phyloP scores from a whole-genome alignment of 2,888 invertebrate genomes.

The Hirtodrosophila cameraria region DNA sequence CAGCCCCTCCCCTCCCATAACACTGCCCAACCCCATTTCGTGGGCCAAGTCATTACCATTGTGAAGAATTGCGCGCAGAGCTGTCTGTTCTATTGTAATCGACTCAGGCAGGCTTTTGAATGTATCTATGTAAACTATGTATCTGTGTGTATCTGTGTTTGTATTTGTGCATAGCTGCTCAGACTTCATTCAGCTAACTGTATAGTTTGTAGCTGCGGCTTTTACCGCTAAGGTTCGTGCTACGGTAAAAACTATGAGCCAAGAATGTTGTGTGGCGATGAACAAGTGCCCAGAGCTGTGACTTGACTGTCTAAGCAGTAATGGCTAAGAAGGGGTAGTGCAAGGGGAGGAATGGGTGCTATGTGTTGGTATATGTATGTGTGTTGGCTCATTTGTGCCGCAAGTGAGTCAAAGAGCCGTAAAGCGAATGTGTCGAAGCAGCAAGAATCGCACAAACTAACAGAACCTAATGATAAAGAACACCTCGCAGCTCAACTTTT shows the following conservation, averaged over 20 bases:
- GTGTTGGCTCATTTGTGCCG: conserved; percentile 60
- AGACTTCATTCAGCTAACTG: conserved; percentile 79
- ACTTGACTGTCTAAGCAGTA: conserved; percentile 46
- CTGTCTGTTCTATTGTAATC: conserved; percentile 55
- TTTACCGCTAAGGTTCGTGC: conserved; percentile 85
- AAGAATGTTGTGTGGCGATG: conserved; percentile 46
- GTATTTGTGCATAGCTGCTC: conserved; percentile 25
- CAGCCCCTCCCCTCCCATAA: neutral
- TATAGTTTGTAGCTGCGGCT: conserved; percentile 84
- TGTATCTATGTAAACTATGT: conserved; percentile 26
- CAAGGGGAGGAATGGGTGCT: neutral
- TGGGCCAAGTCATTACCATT: conserved; percentile 53
- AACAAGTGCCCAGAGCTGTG: conserved; percentile 55
- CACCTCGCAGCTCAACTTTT: conserved; percentile 42
- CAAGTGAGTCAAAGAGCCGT: conserved; percentile 78
- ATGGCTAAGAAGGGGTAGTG: too few relatives aligned
- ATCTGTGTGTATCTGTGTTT: conserved; percentile 12
- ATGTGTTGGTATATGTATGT: conserved; percentile 8
- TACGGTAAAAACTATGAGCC: conserved; percentile 83
- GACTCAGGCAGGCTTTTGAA: conserved; percentile 5
- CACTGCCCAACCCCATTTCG: neutral
- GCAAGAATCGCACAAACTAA: conserved; percentile 74
- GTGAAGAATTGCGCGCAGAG: conserved; percentile 48
- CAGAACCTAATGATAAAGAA: conserved; percentile 80
- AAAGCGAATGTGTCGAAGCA: conserved; percentile 73